A percentile compares a stretch with the other conserved stretches of the same genome.
Evolutionary conservation across 2,888 invertebrate species (phyloP).

Genomic region (Torymus texanus): DNA sequence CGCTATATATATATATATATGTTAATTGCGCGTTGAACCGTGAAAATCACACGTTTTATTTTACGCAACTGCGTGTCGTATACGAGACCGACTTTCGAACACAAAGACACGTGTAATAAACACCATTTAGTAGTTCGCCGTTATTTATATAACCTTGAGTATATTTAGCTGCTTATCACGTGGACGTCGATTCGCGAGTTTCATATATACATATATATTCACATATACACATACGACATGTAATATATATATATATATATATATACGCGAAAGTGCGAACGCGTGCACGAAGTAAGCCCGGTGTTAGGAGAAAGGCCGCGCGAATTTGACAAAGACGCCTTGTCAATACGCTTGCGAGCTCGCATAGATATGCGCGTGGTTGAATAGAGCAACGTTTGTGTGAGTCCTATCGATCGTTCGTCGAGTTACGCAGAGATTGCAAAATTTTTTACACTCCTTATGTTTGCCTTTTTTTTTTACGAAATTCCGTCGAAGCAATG

Average conservation of each 20-base stretch:
- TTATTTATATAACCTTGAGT: conserved; percentile 45
- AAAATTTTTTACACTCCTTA: conserved; percentile 8
- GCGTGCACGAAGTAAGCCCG: not conserved
- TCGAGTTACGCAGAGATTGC: not conserved
- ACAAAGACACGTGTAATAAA: conserved; percentile 18
- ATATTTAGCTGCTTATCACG: conserved; percentile 39
- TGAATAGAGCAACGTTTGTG: conserved; percentile 29
- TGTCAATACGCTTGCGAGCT: conserved; percentile 5
- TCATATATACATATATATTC: conserved; percentile 1
- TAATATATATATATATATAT: not conserved
- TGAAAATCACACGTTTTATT: conserved; percentile 3
- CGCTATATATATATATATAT: no score
- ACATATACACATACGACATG: no score
- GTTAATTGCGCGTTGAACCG: not conserved
- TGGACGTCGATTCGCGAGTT: conserved; percentile 43
- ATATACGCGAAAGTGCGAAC: conserved; percentile 26
- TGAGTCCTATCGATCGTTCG: conserved; percentile 6
- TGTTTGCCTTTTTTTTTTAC: conserved; percentile 5
- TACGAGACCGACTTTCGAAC: not conserved
- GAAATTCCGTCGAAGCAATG: no score
- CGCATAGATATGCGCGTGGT: not conserved
- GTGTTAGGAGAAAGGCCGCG: conserved; percentile 29
- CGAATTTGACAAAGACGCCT: conserved; percentile 38
- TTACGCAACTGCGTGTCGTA: conserved; percentile 2
- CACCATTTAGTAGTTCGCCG: conserved; percentile 23